Conservation (phyloP, 2,797 vertebrate genomes). For the Cryptoprocta ferox region DNA sequence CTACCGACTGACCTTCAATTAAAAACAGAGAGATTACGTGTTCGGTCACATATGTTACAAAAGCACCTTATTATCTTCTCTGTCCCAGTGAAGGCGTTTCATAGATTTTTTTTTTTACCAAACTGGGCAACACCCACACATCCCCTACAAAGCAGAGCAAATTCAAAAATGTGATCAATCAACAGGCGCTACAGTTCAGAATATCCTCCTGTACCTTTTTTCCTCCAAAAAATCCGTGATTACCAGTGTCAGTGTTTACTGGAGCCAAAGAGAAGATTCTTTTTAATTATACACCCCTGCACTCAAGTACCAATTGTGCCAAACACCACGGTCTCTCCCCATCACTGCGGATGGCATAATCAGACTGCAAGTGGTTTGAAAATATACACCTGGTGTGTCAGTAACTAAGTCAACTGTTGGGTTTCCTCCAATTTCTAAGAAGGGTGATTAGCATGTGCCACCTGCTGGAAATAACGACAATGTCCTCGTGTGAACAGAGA, state of each 20-base stretch:
- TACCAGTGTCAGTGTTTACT: neutral
- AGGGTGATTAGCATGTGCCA: slow-evolving; percentile 72
- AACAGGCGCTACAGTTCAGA: neutral
- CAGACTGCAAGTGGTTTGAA: neutral
- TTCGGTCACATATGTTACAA: neutral
- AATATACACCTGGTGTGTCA: slow-evolving; percentile 60
- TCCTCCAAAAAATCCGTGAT: neutral
- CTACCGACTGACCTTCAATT: neutral
- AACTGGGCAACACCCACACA: neutral
- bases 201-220: neutral
- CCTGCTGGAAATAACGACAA: slow-evolving; percentile 79
- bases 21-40: neutral
- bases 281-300: slow-evolving; percentile 64
- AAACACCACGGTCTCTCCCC: neutral
- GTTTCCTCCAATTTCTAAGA: slow-evolving; percentile 52
- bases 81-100: neutral
- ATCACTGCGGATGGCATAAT: slow-evolving; percentile 59
- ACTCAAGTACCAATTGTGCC: slow-evolving; percentile 47
- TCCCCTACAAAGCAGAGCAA: neutral
- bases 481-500: neutral
- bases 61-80: neutral
- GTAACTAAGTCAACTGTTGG: slow-evolving; percentile 55
- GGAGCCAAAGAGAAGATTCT: neutral
- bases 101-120: neutral
- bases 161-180: neutral